Evolutionary conservation across 1,140 invertebrate species (phyloP).

Genomic region (Lamellibrachia luymesi): DNA sequence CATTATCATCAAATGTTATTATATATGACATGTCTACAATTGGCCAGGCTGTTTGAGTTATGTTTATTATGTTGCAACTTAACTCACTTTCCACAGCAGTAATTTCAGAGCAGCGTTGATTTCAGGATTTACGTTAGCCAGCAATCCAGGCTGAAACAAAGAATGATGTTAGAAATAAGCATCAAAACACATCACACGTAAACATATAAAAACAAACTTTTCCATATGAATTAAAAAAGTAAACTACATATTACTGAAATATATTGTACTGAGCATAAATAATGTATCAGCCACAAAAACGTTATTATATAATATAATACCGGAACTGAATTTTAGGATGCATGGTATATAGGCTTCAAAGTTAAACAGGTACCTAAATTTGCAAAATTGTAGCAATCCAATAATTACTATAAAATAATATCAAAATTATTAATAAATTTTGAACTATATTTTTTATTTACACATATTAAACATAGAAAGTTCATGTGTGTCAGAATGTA

Average conservation of each 20-base stretch:
- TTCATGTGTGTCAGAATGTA: background rate
- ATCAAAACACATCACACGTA: background rate
- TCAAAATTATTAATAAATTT: background rate
- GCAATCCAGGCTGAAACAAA: slow-evolving; percentile 11
- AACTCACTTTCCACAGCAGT: slow-evolving; percentile 14
- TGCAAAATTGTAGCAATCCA: background rate
- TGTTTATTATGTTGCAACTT: background rate
- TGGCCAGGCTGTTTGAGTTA: background rate
- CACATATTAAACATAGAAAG: background rate
- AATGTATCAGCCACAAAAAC: no score
- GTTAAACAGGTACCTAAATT: background rate
- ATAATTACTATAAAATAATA: background rate
- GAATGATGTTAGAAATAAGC: background rate
- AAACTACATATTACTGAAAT: no score
- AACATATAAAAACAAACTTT: no score
- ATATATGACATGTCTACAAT: background rate
- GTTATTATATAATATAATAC: background rate
- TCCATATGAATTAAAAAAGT: no score
- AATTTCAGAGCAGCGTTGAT: slow-evolving; percentile 10
- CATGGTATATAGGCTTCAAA: background rate
- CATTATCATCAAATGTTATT: background rate
- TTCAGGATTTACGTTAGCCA: slow-evolving; percentile 7
- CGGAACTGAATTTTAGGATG: background rate
- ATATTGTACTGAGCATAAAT: no score
- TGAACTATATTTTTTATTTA: background rate